These are phyloP conservation scores for Archegozetes longisetosus DNA, from an alignment of 1,140 invertebrate genomes.

Conservation along the genomic window DNA sequence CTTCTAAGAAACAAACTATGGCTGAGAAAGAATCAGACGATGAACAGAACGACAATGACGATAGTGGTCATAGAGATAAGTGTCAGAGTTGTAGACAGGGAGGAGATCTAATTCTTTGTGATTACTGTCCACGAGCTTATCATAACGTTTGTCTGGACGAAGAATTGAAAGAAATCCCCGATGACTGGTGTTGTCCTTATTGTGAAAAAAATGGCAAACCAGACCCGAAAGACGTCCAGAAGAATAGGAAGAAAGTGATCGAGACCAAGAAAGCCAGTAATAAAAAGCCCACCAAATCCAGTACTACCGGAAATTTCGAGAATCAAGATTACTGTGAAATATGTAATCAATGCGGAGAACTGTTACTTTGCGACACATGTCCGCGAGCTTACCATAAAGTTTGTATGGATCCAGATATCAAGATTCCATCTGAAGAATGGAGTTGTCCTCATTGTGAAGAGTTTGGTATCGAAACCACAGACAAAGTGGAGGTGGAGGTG, in stretches of 20 bases:
- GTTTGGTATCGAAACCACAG: slow-evolving; percentile 62
- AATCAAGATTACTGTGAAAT: slow-evolving; percentile 99
- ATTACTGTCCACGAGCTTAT: slow-evolving; percentile 93
- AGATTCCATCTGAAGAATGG: slow-evolving; percentile 98
- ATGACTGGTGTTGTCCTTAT: slow-evolving; percentile 98
- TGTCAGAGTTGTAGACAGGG: slow-evolving; percentile 98
- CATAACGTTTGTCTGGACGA: slow-evolving; percentile 94
- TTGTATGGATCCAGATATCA: slow-evolving; percentile 89
- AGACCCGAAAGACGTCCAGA: slow-evolving; percentile 65
- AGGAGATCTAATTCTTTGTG: slow-evolving; percentile 96
- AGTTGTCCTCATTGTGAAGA: slow-evolving; percentile 88
- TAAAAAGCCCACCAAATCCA: slow-evolving; percentile 67
- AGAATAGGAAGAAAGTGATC: slow-evolving; percentile 61
- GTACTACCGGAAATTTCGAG: slow-evolving; percentile 54
- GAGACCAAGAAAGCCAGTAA: slow-evolving; percentile 45
- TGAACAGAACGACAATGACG: neutral
- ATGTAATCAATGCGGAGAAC: slow-evolving; percentile 98
- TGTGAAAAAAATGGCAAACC: slow-evolving; percentile 68
- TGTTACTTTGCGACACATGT: slow-evolving; percentile 98
- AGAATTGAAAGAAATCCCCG: slow-evolving; percentile 89
- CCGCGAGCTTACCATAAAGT: slow-evolving; percentile 94
- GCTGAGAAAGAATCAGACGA: neutral
- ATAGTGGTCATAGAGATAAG: slow-evolving; percentile 88
- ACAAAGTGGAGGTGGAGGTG: slow-evolving; percentile 36
- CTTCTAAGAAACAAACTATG: slow-evolving; percentile 1